Conservation (phyloP, 2,888 invertebrate genomes). For the Halictus quadricinctus region DNA sequence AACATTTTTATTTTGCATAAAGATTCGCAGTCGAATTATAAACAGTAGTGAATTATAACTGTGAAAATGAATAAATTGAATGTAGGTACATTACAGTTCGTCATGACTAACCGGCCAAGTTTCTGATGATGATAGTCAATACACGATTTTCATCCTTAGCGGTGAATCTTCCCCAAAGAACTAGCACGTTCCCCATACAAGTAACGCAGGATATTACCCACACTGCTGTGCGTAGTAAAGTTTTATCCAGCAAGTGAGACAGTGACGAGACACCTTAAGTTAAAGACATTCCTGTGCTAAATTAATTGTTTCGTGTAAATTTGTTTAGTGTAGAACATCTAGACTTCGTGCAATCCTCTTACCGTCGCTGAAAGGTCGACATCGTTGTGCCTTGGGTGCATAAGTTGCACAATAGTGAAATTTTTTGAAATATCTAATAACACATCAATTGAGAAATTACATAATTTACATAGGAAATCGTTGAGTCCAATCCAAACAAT, state of each 20-base stretch:
- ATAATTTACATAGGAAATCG: not conserved
- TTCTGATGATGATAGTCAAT: constrained; percentile 86
- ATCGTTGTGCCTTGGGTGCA: constrained; percentile 84
- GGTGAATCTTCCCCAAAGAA: constrained; percentile 85
- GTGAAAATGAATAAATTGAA: not conserved
- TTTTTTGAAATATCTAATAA: constrained; percentile 84
- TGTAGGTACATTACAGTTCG: not conserved
- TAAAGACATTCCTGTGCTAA: not conserved
- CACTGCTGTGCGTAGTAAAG: constrained; percentile 84
- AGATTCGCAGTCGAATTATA: not conserved
- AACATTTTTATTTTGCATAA: not conserved
- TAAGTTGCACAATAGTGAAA: constrained; percentile 86
- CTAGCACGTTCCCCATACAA: constrained; percentile 86
- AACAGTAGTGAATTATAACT: not conserved
- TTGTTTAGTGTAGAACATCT: too few species aligned
- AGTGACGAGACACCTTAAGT: constrained; percentile 85
- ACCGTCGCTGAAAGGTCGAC: constrained; percentile 86
- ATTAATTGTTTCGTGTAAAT: not conserved
- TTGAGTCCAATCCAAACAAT: not conserved
- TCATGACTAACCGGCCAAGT: constrained; percentile 84
- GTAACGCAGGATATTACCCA: constrained; percentile 87
- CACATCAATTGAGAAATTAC: constrained; percentile 24
- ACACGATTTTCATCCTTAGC: constrained; percentile 86
- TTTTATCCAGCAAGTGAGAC: constrained; percentile 85
- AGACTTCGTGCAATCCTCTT: constrained; percentile 52